Conservation (phyloP, 2,888 invertebrate species). For the Amorpha juglandis region DNA sequence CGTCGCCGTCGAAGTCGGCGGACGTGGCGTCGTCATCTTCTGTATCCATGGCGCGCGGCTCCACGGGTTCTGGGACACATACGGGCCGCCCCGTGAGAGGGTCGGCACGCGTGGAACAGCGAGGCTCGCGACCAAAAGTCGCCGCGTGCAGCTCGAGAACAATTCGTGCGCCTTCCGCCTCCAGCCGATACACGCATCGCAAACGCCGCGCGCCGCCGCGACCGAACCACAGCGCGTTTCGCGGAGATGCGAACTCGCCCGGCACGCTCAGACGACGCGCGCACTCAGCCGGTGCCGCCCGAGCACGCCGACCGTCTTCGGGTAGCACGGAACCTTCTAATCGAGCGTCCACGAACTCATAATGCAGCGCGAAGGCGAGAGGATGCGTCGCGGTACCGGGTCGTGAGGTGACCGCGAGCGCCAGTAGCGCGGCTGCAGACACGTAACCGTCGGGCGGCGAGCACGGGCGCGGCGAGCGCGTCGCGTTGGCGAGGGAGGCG, state of each 20-base stretch:
- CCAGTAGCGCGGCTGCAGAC: constrained; percentile 64
- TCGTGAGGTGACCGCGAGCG: constrained; percentile 79
- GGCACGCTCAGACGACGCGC: constrained; percentile 68
- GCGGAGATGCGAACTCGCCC: constrained; percentile 88
- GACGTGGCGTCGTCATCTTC: constrained; percentile 42
- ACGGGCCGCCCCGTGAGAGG: constrained; percentile 87
- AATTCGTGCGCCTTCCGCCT: constrained; percentile 87
- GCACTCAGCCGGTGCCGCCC: constrained; percentile 63
- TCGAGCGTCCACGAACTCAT: constrained; percentile 93
- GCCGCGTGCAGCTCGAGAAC: constrained; percentile 88
- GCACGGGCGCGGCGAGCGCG: constrained; percentile 91
- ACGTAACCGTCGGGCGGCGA: constrained; percentile 92
- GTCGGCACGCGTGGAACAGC: constrained; percentile 89
- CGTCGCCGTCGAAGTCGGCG: constrained; percentile 52
- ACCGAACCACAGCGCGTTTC: constrained; percentile 93
- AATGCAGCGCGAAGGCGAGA: constrained; percentile 88
- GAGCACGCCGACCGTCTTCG: constrained; percentile 58
- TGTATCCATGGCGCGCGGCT: constrained; percentile 45
- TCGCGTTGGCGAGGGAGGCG: constrained; percentile 88
- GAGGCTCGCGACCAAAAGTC: constrained; percentile 85
- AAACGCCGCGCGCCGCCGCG: constrained; percentile 91
- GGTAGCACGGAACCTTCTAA: constrained; percentile 88
- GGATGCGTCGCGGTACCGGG: constrained; percentile 92
- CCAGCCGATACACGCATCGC: constrained; percentile 91
- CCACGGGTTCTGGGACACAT: constrained; percentile 57